Evolutionary conservation across 2,113 vertebrate species (phyloP).

Genomic region (Edolisoma coerulescens): DNA sequence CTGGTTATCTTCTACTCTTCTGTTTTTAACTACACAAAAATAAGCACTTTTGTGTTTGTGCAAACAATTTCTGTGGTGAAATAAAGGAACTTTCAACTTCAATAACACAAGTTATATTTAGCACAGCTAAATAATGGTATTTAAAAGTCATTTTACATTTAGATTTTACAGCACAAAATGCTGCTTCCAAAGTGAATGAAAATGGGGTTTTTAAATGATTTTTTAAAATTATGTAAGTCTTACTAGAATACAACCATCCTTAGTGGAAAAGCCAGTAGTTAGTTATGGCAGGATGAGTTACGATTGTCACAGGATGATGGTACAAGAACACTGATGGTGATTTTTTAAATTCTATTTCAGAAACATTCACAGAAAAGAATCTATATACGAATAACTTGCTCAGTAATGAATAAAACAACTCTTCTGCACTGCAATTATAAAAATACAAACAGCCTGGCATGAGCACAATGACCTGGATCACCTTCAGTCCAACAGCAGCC

Average conservation of each 20-base stretch:
- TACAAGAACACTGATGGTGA: background rate
- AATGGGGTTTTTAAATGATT: accelerated
- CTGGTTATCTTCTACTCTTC: background rate
- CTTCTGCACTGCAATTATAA: background rate
- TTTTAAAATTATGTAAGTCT: background rate
- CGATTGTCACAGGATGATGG: accelerated
- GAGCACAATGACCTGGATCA: background rate
- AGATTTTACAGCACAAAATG: background rate
- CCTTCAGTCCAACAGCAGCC: background rate
- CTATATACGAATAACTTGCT: background rate
- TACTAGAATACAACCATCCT: background rate
- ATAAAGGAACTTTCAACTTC: background rate
- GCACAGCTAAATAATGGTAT: background rate
- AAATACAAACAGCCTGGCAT: background rate
- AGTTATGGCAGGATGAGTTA: background rate
- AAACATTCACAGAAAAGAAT: background rate
- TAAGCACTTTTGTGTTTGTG: background rate
- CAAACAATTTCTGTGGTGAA: background rate
- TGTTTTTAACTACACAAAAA: background rate
- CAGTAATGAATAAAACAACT: background rate
- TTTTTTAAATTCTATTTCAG: background rate
- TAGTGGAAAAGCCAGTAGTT: background rate
- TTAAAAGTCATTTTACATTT: background rate
- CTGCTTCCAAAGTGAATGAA: background rate
- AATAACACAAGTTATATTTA: background rate